Base-by-base conservation (phyloP, 2,113 vertebrate species). In the Labrus mixtus region DNA sequence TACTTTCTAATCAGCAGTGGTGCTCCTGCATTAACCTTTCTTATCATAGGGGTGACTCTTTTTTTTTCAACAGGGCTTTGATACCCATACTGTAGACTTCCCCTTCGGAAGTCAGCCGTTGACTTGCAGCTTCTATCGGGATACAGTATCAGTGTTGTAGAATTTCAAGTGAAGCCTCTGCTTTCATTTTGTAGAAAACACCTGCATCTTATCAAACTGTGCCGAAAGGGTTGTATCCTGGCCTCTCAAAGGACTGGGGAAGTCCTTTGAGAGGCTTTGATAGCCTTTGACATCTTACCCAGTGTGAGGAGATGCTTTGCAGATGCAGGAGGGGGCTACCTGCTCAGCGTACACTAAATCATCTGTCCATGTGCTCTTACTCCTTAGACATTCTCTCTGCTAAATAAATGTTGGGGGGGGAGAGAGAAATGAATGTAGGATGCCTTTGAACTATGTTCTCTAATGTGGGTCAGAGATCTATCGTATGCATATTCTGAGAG, bases 391-490 rank as follows among this genome's bases (percentile, higher is more conserved):
- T 48, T 65, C 70, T 68, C 64, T 54, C 12, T 20, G 16, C 76
- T 83, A 81, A 86, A 79, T 85, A 76, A 83, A 86, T 73, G 75
- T 80, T 72, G 63, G 33, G 36, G 19, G 33, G 63, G 33, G 36
- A 11, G 33, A 73, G 67, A 74, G 74, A 84, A 83, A 70, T 70
- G 73, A 86, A 82, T 83, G 83, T 78, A 58, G 82, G 78, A 89
- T 87, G 85, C 80, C 89, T 94, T 93, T 93, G 90, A 93, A 93
- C 89, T 89, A 70, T 68, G 73, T 86, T 91, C 86, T 86, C 84
- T 89, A 89, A 93, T 93, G 86, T 93, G 91, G 93, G 93, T 92
- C 93, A 94, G 88, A 92, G 90, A 93, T 92, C 86, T 92, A 89
- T 87, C 79, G 53, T 76, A 90, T 93, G 90, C 92, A 93, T 92